Evolutionary conservation across 2,888 invertebrate genomes (phyloP).

Genomic region (Spodoptera picta): DNA sequence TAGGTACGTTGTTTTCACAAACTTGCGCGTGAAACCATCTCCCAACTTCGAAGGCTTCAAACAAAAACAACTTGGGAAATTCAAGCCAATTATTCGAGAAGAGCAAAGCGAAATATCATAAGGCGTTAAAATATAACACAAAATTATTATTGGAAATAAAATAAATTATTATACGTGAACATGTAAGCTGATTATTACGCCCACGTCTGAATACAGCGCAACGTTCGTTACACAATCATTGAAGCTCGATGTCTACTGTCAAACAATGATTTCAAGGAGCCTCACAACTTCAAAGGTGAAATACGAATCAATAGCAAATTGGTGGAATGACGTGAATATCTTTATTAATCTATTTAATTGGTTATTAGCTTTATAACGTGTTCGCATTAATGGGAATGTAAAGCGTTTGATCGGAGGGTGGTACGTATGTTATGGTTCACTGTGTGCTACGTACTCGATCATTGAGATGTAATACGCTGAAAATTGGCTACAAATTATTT

Average conservation of each 20-base stretch:
- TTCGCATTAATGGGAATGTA: conserved; percentile 80
- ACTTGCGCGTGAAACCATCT: conserved; percentile 6
- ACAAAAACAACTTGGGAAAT: conserved; percentile 14
- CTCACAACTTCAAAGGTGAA: conserved; percentile 79
- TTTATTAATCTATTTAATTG: conserved; percentile 87
- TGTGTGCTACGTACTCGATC: conserved; percentile 54
- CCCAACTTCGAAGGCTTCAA: conserved; percentile 6
- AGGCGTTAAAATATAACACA: not conserved
- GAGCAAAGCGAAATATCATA: conserved; percentile 5
- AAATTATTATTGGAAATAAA: conserved; percentile 14
- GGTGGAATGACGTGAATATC: conserved; percentile 81
- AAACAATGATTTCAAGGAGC: conserved; percentile 80
- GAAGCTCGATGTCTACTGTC: conserved; percentile 70
- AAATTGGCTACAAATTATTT: conserved; percentile 35
- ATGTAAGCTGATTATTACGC: conserved; percentile 67
- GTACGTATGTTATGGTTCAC: conserved; percentile 46
- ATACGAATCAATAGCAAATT: conserved; percentile 77
- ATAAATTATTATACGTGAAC: conserved; percentile 22
- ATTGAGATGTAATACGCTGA: conserved; percentile 54
- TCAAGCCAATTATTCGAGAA: conserved; percentile 16
- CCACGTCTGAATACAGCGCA: conserved; percentile 60
- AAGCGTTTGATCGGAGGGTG: conserved; percentile 75
- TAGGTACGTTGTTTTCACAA: not conserved
- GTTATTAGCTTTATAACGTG: conserved; percentile 80
- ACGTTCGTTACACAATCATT: conserved; percentile 66